Evolutionary conservation across 53 echinoderm and acorn worm genomes (phyloP).

Genomic region (Astropecten irregularis): DNA sequence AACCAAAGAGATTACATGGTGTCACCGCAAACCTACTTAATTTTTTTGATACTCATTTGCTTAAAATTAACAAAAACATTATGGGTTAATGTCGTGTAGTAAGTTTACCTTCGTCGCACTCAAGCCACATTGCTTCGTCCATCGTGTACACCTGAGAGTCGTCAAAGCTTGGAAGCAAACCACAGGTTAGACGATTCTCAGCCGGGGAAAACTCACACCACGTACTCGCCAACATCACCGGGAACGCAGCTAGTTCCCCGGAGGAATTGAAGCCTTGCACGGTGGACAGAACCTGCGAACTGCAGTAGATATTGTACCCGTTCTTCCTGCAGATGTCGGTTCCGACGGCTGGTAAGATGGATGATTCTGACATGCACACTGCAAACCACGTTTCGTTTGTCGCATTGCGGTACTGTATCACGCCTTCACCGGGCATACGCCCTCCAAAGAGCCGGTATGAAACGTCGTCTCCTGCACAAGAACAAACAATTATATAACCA

Average conservation of each 20-base stretch:
- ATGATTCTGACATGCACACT: not conserved
- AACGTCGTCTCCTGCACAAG: not conserved
- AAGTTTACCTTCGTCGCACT: not conserved
- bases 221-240: not conserved
- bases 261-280: not conserved
- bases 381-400: conserved; percentile 25
- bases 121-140: not conserved
- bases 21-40: no score
- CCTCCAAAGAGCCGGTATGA: conserved; percentile 27
- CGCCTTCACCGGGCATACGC: not conserved
- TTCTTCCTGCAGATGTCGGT: not conserved
- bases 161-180: no score
- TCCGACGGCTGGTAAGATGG: not conserved
- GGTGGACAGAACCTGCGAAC: not conserved
- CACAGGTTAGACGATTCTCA: not conserved
- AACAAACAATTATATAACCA: no score
- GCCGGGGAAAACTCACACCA: not conserved
- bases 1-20: no score
- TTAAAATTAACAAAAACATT: no score
- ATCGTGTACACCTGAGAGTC: not conserved
- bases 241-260: not conserved
- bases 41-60: no score
- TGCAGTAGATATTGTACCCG: not conserved
- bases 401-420: conserved; percentile 13
- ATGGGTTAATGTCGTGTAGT: no score